Conservation (phyloP, 2,113 vertebrate genomes). For the Amazona vittata region DNA sequence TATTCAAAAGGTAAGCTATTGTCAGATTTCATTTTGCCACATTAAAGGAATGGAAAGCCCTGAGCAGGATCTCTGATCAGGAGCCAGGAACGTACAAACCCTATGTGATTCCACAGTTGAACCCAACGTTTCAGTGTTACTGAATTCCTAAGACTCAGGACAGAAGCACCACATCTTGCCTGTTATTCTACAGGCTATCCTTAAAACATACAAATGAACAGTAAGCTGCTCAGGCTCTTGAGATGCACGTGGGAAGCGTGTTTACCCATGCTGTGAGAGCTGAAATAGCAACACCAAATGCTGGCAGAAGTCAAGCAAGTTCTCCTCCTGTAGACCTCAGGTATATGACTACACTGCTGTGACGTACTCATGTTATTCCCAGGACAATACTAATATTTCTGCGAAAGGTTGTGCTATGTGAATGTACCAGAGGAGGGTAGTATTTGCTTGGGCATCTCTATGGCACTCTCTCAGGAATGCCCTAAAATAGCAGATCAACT, state of each 20-base stretch:
- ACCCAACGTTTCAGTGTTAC: not conserved
- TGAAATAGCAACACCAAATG: not conserved
- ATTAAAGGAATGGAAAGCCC: not conserved
- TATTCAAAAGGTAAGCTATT: not conserved
- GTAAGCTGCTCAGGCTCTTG: not conserved
- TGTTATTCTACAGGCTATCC: not conserved
- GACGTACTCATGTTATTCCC: not conserved
- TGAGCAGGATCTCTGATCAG: not conserved
- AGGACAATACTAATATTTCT: not conserved
- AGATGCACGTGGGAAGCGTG: rapidly evolving
- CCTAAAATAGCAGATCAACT: conserved; percentile 3
- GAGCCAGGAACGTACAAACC: not conserved
- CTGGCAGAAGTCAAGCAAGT: not conserved
- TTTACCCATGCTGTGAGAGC: not conserved
- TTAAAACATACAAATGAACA: not conserved
- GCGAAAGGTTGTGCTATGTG: conserved; percentile 43
- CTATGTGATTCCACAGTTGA: rapidly evolving
- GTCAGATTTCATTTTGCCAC: not conserved
- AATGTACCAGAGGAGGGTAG: conserved; percentile 65
- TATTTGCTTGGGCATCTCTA: conserved; percentile 54
- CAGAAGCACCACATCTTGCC: not conserved
- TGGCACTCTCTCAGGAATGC: conserved; percentile 11
- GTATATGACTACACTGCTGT: not conserved
- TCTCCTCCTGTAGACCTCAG: not conserved
- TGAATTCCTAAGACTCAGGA: not conserved